Conservation (phyloP, 2,888 invertebrate species). For the Kryphioiulus occultus region DNA sequence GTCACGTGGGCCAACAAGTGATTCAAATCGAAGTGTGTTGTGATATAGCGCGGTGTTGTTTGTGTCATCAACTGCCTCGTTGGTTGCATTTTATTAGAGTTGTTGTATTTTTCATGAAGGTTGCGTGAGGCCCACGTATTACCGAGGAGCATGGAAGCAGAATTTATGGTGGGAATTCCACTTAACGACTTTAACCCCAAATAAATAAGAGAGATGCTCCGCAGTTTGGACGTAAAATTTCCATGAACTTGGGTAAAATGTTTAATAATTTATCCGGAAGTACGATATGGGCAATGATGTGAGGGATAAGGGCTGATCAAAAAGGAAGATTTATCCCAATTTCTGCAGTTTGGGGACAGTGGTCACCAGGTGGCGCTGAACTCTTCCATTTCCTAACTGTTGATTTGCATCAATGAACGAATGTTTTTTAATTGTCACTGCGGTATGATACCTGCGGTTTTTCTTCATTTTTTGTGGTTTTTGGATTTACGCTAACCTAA, state of each 20-base stretch:
- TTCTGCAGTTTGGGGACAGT: neutral
- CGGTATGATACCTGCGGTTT: no score
- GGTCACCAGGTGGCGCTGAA: neutral
- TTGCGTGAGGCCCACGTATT: neutral
- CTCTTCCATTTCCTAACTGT: neutral
- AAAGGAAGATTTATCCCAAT: neutral
- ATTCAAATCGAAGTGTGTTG: neutral
- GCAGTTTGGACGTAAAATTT: neutral
- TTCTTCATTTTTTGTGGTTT: no score
- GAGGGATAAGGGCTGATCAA: neutral
- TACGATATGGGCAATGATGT: neutral
- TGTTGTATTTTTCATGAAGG: neutral
- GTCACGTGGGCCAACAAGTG: neutral
- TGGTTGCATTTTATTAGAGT: neutral
- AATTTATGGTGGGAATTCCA: neutral
- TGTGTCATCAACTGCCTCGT: neutral
- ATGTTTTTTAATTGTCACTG: neutral
- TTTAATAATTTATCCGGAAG: neutral
- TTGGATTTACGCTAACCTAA: no score
- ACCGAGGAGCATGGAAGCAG: neutral
- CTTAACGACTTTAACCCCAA: slow-evolving; percentile 5
- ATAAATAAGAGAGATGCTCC: neutral
- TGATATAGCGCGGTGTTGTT: neutral
- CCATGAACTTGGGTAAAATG: neutral
- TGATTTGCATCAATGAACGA: neutral